Base-by-base conservation (phyloP, 2,888 invertebrate genomes). In the Ichneumoninae sp. region DNA sequence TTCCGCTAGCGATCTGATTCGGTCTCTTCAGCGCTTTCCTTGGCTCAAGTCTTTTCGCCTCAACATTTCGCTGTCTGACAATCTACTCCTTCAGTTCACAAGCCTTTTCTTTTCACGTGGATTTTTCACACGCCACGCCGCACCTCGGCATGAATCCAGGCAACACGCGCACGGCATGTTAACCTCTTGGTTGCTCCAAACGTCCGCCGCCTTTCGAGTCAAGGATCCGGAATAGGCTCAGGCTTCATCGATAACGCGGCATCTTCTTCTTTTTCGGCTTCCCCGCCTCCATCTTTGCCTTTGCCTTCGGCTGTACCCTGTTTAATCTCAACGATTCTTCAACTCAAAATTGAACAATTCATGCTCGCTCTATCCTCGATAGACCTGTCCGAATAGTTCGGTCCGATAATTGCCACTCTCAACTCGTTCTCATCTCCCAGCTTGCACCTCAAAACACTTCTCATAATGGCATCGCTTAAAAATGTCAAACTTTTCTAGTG, bases 271-370 rank as follows among this genome's bases (percentile, higher is more conserved):
- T 26, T 3, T 26, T 26, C 26, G 1, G 26, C 26, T 26, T 26
- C 26, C 26, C 26, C 3, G 26, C 26, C 26, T 26, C 26, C 26
- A 26, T 26, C 26, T 26, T 26, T 26, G 26, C 2, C 26, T 26
- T 26, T 26, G 26, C 2, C 2, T 26, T 26, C 26, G 26, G 26
- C 26, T 3, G 3, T 26, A 3, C 2, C 26, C 26, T 3, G 26
- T 26, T 26, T 26, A 26, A 26, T 66, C n/a, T 40, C 66, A 40
- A 40, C 66, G 40, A 66, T 66, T 30, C n/a, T 66, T 7, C 66
- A 22, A n/a, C 66, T 66, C 2, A 22, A 40, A 16, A 66, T 40
- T n/a, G 66, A 66, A n/a, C 19, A 22, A 8, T n/a, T 40, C 1
- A 19, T 19, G 6, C 66, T 40, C 7, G 40, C 40, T 19, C 40